Evolutionary conservation across 2,797 vertebrate species (phyloP), one percentile per base, ranked within the genome.

Genomic region (Lepidocolaptes lacrymiger): DNA sequence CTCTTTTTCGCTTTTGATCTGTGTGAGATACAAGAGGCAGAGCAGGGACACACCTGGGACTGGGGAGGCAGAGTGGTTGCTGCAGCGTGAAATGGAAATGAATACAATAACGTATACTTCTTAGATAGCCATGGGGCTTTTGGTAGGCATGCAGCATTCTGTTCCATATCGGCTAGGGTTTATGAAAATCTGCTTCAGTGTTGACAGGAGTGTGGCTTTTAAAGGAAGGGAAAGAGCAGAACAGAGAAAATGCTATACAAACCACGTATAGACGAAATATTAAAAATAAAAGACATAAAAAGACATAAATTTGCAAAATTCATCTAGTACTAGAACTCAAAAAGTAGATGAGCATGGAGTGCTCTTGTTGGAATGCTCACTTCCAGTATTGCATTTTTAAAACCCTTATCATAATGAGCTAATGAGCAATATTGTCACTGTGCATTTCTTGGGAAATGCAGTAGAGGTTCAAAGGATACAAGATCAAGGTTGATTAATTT

Each of bases 21-120:
- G 36, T 22, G 2, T 1, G 1, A 87, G 27, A 15, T 20, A 22
- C 11, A 54, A n/a, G 43, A 59, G 17, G 13, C 1, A 0, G 18
- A 19, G 18, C 6, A 2, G 8, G 32, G 9, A 10, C 54, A 15
- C n/a, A 55, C 28, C 44, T 74, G 80, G 28, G 89, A 28, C 6
- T 52, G 44, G 56, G 22, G 64, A 77, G 52, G 56, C 52, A 22
- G 55, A 74, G 64, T 36, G 63, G 44, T 49, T 89, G 61, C 66
- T 95, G 76, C 69, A 44, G 51, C n/a, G 11, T 73, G 44, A 88
- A 76, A 36, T 76, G 36, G 23, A 44, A 79, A 48, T 63, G 5
- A 63, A 23, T 85, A 24, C 27, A 56, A 3, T 58, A 54, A 44
- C 28, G 8, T 15, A 2, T 54, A 54, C 12, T 67, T 66, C 44